Conservation (phyloP, 2,113 vertebrate species). For the Barbus barbus region DNA sequence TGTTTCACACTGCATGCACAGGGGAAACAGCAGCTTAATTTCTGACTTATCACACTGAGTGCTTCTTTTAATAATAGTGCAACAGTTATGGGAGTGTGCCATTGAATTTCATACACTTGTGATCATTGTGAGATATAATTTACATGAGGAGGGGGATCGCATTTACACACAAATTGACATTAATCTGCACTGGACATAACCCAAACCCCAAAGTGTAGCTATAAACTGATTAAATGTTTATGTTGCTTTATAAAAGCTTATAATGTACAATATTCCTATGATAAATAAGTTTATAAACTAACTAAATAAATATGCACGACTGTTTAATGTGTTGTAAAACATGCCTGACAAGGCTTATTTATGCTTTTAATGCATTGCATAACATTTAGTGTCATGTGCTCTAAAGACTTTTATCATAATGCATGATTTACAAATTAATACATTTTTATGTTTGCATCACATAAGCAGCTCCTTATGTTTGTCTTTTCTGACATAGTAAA, state of each 20-base stretch:
- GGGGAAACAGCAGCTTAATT: neutral
- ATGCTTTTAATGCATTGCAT: neutral
- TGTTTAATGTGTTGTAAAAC: neutral
- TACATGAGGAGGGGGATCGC: neutral
- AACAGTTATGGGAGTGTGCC: neutral
- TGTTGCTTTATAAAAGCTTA: neutral
- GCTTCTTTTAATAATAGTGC: neutral
- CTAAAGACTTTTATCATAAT: no score
- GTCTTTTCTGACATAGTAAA: neutral
- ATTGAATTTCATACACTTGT: neutral
- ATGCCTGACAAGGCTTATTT: neutral
- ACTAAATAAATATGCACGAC: neutral
- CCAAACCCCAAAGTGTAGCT: neutral
- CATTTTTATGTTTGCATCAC: no score
- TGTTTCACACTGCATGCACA: neutral
- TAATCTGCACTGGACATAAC: neutral
- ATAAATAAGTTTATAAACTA: neutral
- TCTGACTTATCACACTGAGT: neutral
- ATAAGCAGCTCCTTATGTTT: no score
- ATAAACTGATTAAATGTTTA: neutral
- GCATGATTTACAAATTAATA: no score
- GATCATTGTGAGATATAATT: neutral
- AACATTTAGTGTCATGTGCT: no score
- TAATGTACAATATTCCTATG: neutral
- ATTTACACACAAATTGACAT: neutral